phyloP scores from a whole-genome alignment of 2,888 invertebrate genomes.

The Anaspis maculata region DNA sequence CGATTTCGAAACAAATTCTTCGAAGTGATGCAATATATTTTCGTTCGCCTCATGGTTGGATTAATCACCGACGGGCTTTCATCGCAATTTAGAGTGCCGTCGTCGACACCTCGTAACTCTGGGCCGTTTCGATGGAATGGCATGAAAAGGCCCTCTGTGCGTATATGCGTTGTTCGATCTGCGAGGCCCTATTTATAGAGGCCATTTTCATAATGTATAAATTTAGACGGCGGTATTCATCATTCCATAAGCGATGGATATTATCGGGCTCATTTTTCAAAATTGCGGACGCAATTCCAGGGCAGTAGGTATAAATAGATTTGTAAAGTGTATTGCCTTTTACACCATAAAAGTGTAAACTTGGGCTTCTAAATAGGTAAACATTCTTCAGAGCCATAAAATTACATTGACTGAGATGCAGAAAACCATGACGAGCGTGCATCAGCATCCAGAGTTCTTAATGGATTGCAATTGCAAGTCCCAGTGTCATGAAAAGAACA shows the following conservation, averaged over 20 bases:
- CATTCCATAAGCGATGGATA: constrained; percentile 17
- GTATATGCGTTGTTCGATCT: constrained; percentile 13
- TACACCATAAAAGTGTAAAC: constrained; percentile 25
- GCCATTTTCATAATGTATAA: constrained; percentile 16
- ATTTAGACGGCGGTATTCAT: constrained; percentile 17
- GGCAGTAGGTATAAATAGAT: constrained; percentile 31
- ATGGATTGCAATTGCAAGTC: too few relatives aligned
- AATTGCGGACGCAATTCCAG: constrained; percentile 28
- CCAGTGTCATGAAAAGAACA: too few relatives aligned
- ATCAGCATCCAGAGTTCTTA: too few relatives aligned
- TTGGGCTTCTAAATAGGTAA: constrained; percentile 19
- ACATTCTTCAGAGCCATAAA: constrained; percentile 10
- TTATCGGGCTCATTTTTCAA: constrained; percentile 29
- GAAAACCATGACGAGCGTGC: too few relatives aligned
- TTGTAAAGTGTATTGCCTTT: constrained; percentile 26
- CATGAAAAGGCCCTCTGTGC: constrained; percentile 16
- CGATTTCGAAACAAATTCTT: too few relatives aligned
- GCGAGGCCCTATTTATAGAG: constrained; percentile 24
- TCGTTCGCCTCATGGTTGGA: too few relatives aligned
- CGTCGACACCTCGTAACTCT: constrained; percentile 28
- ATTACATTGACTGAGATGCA: too few relatives aligned
- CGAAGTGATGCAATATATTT: too few relatives aligned
- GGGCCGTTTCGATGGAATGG: too few relatives aligned
- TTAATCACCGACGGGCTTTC: constrained; percentile 19
- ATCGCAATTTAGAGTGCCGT: constrained; percentile 25